Percentiles rank a stretch among this genome's conserved stretches.
phyloP scores from a whole-genome alignment of 2,797 vertebrate species.

The Oreochromis grahami region DNA sequence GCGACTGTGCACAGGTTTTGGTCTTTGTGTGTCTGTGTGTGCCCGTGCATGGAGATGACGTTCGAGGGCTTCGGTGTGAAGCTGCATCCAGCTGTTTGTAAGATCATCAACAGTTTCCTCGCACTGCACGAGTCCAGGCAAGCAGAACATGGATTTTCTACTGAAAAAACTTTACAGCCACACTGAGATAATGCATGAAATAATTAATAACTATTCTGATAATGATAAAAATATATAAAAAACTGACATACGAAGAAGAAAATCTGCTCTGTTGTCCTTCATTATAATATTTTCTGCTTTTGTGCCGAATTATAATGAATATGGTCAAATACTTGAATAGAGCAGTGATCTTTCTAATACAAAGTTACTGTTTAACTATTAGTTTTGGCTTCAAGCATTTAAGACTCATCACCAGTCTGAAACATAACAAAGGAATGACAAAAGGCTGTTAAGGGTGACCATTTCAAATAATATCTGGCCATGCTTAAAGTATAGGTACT shows the following conservation, averaged over 20 bases:
- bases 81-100: slow-evolving; percentile 39
- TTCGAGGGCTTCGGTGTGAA: not conserved
- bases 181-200: not conserved
- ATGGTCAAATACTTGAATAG: not conserved
- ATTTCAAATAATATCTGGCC: not conserved
- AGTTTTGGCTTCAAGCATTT: not conserved
- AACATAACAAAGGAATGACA: not conserved
- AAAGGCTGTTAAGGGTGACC: not conserved
- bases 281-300: not conserved
- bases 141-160: not conserved
- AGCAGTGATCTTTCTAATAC: not conserved
- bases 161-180: not conserved
- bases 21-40: not conserved
- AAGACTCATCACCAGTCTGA: not conserved
- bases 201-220: not conserved
- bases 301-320: not conserved
- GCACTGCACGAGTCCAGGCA: not conserved
- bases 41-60: not conserved
- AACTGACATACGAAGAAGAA: not conserved
- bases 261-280: not conserved
- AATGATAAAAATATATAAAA: not conserved
- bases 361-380: not conserved
- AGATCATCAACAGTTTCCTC: slow-evolving; percentile 14
- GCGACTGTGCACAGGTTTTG: not conserved
- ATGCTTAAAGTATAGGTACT: not conserved